Evolutionary conservation across 2,113 vertebrate species (phyloP).

Genomic region (Otocyon megalotis): DNA sequence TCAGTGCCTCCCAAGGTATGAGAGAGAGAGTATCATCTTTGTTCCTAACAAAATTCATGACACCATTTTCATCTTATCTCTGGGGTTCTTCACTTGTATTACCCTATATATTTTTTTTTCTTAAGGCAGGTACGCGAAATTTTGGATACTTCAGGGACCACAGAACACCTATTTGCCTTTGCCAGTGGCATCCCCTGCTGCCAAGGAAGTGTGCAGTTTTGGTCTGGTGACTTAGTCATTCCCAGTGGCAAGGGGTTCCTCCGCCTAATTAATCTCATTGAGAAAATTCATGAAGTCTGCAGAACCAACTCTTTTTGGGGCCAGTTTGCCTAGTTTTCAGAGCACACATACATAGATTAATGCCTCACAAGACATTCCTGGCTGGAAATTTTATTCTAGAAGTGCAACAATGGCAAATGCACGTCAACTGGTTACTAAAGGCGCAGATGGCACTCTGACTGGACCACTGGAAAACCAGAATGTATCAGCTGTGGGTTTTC

Average conservation of each 20-base stretch:
- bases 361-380: background rate
- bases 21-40: background rate
- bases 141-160: background rate
- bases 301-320: background rate
- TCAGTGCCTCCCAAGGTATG: background rate
- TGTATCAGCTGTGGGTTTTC: background rate
- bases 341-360: background rate
- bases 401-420: background rate
- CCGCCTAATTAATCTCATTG: constrained; percentile 24
- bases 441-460: background rate
- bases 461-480: background rate
- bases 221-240: background rate
- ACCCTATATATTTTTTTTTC: background rate
- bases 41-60: background rate
- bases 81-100: background rate
- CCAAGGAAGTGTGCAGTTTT: background rate
- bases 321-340: background rate
- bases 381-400: background rate
- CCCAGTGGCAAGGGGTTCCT: background rate
- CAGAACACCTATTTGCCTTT: background rate
- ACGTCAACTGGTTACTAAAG: background rate
- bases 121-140: background rate
- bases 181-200: background rate
- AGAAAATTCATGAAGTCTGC: background rate
- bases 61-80: background rate